These are phyloP conservation scores for Cryptotermes secundus DNA, from an alignment of 1,140 invertebrate genomes.

Conservation along the genomic window DNA sequence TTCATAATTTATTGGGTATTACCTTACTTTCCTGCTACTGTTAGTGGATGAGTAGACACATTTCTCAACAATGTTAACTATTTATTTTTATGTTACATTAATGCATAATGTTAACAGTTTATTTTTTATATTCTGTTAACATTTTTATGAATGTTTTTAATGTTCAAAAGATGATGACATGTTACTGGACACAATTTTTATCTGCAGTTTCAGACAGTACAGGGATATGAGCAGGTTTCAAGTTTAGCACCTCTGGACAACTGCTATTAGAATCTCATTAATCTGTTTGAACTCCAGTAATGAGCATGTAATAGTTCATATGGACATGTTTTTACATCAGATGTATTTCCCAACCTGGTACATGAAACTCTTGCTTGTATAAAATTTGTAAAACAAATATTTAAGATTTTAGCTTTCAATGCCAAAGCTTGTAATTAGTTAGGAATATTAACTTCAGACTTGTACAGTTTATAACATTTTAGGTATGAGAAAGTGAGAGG, in stretches of 20 bases:
- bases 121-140: no score
- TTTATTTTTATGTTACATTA: no score
- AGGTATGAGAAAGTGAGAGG: not conserved
- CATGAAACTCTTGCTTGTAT: not conserved
- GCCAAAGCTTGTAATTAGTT: not conserved
- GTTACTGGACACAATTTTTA: not conserved
- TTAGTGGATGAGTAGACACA: no score
- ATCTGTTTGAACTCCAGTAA: not conserved
- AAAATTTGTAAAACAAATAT: not conserved
- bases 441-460: not conserved
- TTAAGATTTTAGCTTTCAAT: constrained; percentile 11
- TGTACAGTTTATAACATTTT: constrained; percentile 3
- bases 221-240: not conserved
- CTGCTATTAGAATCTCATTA: not conserved
- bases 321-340: not conserved
- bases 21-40: no score
- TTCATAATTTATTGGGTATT: no score
- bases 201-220: not conserved
- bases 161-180: not conserved
- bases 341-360: not conserved
- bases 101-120: no score
- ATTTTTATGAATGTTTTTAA: no score
- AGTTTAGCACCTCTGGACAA: not conserved
- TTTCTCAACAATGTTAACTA: no score
- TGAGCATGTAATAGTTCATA: not conserved